Base-by-base conservation (phyloP, 2,113 vertebrate genomes). In the Melanostigma gelatinosum region DNA sequence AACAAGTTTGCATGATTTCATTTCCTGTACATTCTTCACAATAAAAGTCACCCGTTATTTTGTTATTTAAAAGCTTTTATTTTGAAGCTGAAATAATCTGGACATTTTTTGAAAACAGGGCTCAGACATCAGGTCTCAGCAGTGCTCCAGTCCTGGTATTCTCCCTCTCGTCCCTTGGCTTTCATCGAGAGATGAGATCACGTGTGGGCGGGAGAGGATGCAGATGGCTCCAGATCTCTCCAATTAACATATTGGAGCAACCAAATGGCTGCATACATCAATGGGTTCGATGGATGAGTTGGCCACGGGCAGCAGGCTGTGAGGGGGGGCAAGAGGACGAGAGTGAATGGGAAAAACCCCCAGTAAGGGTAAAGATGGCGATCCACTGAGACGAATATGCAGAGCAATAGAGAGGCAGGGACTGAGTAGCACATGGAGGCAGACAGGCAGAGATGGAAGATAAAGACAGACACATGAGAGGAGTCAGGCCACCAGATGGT, bases 401-500 rank as follows among this genome's bases (percentile, higher is more conserved):
- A 72, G 24, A 66, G 18, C 52, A 66, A 85, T 1, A 55, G 44
- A 38, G 57, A 65, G 63, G 62, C 2, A n/a, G 36, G 12, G 40
- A 42, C 24, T 54, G 65, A 78, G 75, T 34, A 40, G 73, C 46
- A 52, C 42, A 58, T 67, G 29, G 48, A 67, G 32, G 69, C 62
- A 85, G 60, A 67, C 48, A 22, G 24, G 54, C 77, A 77, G 75
- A 65, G 52, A 61, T 46, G 50, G 61, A 42, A 11, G 61, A 74
- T 72, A 84, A 64, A 13, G 64, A 77, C 50, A 54, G 79, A 83
- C 77, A 85, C 87, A 81, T 79, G 84, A 86, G 62, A 74, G 62
- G 68, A 90, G 85, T 86, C 88, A 79, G 85, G 75, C 80, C 82
- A 87, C 87, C 92, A 92, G 92, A 93, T 93, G 92, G 90, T 90